These are phyloP conservation scores for Menidia beryllina DNA, from an alignment of 2,113 vertebrate species.

Conservation along the genomic window DNA sequence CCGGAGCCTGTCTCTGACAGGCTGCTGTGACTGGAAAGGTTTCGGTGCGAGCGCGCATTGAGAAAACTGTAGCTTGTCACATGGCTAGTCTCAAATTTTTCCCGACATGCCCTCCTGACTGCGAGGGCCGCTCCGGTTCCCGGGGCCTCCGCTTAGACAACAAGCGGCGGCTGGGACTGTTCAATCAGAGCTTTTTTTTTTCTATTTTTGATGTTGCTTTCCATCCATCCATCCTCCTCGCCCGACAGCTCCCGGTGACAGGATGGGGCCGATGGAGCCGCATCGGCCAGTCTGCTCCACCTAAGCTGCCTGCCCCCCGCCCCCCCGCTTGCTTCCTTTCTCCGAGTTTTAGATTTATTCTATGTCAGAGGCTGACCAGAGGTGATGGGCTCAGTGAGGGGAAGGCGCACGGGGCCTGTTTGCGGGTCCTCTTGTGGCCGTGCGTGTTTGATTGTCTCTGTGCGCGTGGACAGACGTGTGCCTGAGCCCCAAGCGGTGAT, in stretches of 20 bases:
- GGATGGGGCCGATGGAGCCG: slow-evolving; percentile 65
- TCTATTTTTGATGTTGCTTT: slow-evolving; percentile 37
- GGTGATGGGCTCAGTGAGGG: slow-evolving; percentile 55
- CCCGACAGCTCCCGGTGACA: slow-evolving; percentile 63
- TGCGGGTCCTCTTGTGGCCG: slow-evolving; percentile 49
- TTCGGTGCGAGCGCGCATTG: slow-evolving; percentile 33
- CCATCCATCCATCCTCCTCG: slow-evolving; percentile 26
- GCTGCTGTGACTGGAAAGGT: slow-evolving; percentile 48
- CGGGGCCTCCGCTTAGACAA: slow-evolving; percentile 35
- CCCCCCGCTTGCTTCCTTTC: slow-evolving; percentile 5
- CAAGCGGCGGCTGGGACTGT: slow-evolving; percentile 49
- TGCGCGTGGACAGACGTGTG: slow-evolving; percentile 33
- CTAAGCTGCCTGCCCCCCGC: slow-evolving; percentile 28
- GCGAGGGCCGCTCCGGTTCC: slow-evolving; percentile 27
- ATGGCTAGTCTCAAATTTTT: slow-evolving; percentile 60
- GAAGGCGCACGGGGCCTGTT: slow-evolving; percentile 54
- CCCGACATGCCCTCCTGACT: slow-evolving; percentile 60
- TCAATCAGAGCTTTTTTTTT: slow-evolving; percentile 50
- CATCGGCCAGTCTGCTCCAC: slow-evolving; percentile 47
- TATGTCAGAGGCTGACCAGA: slow-evolving; percentile 72
- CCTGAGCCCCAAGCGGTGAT: background rate
- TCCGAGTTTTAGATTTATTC: slow-evolving; percentile 68
- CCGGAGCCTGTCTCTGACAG: slow-evolving; percentile 65
- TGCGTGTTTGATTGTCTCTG: slow-evolving; percentile 20
- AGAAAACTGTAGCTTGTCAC: slow-evolving; percentile 46